Percentiles rank a stretch among this genome's conserved stretches.
These are phyloP conservation scores for Neuroterus valhalla DNA, from an alignment of 1,140 invertebrate genomes.

Conservation along the genomic window DNA sequence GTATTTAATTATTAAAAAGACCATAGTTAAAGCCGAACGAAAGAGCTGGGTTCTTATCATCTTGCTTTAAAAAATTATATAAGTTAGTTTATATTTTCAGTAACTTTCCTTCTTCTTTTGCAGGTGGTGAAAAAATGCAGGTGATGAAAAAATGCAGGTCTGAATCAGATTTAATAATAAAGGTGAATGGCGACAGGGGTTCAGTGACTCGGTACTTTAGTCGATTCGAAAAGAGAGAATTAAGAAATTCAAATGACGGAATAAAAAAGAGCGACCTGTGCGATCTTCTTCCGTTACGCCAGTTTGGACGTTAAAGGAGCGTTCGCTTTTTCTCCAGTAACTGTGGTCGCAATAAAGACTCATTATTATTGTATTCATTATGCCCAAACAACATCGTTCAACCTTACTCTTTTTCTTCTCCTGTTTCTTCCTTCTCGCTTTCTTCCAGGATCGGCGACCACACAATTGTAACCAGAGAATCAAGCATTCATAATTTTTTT, in stretches of 20 bases:
- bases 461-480: slow-evolving; percentile 4
- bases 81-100: neutral
- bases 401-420: neutral
- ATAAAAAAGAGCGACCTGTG: slow-evolving; percentile 5
- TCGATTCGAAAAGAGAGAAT: slow-evolving; percentile 9
- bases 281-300: slow-evolving; percentile 11
- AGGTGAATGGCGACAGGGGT: neutral
- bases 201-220: slow-evolving; percentile 9
- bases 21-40: no score
- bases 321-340: slow-evolving; percentile 3
- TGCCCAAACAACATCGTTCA: slow-evolving; percentile 12
- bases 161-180: slow-evolving; percentile 10
- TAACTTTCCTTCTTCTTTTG: neutral
- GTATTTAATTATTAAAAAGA: no score
- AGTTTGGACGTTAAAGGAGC: slow-evolving; percentile 1
- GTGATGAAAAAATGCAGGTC: neutral
- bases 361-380: slow-evolving; percentile 16
- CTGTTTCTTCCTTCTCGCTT: slow-evolving; percentile 1
- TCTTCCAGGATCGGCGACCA: neutral
- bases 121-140: neutral
- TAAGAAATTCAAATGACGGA: slow-evolving; percentile 6
- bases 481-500: neutral
- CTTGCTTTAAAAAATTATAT: no score
- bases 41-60: no score
- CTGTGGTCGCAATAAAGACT: slow-evolving; percentile 12